Evolutionary conservation across 2,888 invertebrate species (phyloP).

Genomic region (Hymenopus coronatus): DNA sequence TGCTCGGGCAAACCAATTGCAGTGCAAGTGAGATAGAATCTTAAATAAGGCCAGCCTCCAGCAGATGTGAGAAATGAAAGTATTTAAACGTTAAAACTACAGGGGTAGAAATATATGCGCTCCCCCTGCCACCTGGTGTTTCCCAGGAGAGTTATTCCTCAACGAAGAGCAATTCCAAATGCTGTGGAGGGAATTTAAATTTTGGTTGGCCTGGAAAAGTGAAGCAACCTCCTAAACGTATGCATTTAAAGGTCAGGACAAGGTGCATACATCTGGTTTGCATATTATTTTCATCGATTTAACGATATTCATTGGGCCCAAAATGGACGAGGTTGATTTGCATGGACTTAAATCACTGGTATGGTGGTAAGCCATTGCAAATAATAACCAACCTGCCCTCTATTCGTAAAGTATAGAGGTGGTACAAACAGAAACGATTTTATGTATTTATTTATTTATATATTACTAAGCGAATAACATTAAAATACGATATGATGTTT

Average conservation of each 20-base stretch:
- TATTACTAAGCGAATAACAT: too few relatives aligned
- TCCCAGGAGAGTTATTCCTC: not conserved
- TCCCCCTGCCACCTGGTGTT: not conserved
- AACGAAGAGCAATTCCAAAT: not conserved
- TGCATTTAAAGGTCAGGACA: not conserved
- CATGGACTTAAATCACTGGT: too few relatives aligned
- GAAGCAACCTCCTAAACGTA: not conserved
- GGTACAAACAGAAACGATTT: too few relatives aligned
- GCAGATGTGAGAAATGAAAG: not conserved
- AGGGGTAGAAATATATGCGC: not conserved
- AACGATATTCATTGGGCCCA: not conserved
- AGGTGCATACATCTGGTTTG: not conserved
- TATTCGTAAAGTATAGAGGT: too few relatives aligned
- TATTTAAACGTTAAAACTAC: not conserved
- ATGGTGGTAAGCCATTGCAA: too few relatives aligned
- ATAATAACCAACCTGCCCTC: too few relatives aligned
- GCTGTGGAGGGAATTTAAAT: not conserved
- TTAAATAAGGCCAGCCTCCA: not conserved
- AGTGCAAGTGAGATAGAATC: not conserved
- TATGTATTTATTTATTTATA: too few relatives aligned
- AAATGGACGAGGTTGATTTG: not conserved
- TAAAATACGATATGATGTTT: too few relatives aligned
- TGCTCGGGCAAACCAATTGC: not conserved
- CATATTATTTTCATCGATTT: not conserved
- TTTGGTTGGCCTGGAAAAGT: not conserved